A percentile compares a stretch with the other conserved stretches of the same genome.
Conservation (phyloP, 2,113 vertebrate genomes). For the Scophthalmus maximus region DNA sequence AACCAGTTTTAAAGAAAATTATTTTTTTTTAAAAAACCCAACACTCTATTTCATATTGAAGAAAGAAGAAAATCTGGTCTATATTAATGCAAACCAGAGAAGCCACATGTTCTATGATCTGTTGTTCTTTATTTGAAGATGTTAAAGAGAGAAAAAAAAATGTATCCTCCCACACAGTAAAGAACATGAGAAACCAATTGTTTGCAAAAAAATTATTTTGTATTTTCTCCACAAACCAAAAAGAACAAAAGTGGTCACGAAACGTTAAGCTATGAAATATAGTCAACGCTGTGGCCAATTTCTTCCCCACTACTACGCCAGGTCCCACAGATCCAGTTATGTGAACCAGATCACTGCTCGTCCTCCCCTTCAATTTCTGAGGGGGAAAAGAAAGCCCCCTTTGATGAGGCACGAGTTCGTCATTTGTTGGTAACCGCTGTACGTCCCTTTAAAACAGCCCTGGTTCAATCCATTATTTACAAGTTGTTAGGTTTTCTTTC, state of each 20-base stretch:
- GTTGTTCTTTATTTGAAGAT: background rate
- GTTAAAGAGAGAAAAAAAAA: conserved; percentile 8
- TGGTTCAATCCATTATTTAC: conserved; percentile 23
- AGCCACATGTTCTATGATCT: background rate
- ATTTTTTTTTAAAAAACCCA: too few relatives aligned
- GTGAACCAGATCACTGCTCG: conserved; percentile 20
- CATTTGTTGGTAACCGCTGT: conserved; percentile 29
- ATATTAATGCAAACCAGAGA: conserved; percentile 11
- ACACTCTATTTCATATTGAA: background rate
- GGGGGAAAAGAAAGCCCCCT: conserved; percentile 48
- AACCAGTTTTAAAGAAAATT: conserved; percentile 16
- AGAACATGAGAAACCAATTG: background rate
- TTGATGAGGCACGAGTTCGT: conserved; percentile 53
- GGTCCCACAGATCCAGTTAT: conserved; percentile 63
- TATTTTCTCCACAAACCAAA: conserved; percentile 4
- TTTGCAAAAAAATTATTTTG: background rate
- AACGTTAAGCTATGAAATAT: conserved; percentile 37
- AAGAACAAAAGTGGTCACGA: conserved; percentile 2
- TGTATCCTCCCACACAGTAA: background rate
- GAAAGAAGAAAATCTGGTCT: background rate
- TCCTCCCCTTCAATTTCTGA: conserved; percentile 32
- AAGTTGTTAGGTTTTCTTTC: background rate
- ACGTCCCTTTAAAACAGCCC: conserved; percentile 13
- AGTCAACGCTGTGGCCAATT: conserved; percentile 42
- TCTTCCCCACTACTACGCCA: conserved; percentile 32